These are phyloP conservation scores for Carpatolechia fugitivella DNA, from an alignment of 2,888 invertebrate genomes.

Conservation along the genomic window DNA sequence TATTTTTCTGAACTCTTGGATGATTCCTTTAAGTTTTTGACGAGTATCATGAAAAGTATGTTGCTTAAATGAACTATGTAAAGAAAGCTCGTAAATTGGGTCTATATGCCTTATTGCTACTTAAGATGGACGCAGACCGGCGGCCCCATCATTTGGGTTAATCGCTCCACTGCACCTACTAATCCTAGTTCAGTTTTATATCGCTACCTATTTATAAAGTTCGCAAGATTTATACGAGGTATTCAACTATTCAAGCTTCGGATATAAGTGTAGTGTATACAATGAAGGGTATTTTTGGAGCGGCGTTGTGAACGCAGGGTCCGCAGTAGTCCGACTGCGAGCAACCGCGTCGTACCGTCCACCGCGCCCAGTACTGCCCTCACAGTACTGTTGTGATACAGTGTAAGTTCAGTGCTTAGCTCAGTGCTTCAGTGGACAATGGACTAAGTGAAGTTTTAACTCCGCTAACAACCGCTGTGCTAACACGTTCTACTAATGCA, in stretches of 20 bases:
- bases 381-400: conserved; percentile 16
- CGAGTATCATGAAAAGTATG: no score
- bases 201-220: conserved; percentile 56
- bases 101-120: neutral
- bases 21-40: no score
- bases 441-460: conserved; percentile 50
- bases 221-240: conserved; percentile 60
- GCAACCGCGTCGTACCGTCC: conserved; percentile 43
- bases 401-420: conserved; percentile 69
- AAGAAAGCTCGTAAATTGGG: neutral
- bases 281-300: conserved; percentile 71
- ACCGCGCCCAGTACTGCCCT: conserved; percentile 30
- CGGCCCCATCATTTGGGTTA: conserved; percentile 38
- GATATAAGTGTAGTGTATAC: conserved; percentile 73
- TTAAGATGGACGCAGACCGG: conserved; percentile 25
- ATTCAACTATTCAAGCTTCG: conserved; percentile 30
- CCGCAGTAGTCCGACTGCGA: conserved; percentile 58
- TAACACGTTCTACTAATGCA: conserved; percentile 69
- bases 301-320: conserved; percentile 48
- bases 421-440: conserved; percentile 38
- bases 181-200: conserved; percentile 28
- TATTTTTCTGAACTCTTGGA: no score
- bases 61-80: no score
- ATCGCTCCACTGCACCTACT: conserved; percentile 37
- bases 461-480: conserved; percentile 50